A percentile compares a stretch with the other conserved stretches of the same genome.
These are phyloP conservation scores for Protonibea diacanthus DNA, from an alignment of 2,797 vertebrate species.

Conservation along the genomic window DNA sequence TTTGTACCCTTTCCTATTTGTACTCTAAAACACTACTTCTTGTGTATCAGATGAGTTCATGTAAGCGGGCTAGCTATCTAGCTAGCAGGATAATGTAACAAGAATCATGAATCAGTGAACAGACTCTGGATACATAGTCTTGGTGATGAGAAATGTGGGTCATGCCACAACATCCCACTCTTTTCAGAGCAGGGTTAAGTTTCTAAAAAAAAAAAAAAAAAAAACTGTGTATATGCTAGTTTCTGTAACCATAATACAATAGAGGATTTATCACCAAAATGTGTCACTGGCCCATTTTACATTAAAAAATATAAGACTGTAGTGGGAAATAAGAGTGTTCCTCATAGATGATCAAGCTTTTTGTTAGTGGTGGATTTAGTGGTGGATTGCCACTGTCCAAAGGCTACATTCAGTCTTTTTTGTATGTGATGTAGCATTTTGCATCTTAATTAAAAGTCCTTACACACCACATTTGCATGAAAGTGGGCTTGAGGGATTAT, in stretches of 20 bases:
- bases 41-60: neutral
- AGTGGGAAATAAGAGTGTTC: conserved; percentile 22
- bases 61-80: neutral
- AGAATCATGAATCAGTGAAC: neutral
- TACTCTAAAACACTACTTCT: neutral
- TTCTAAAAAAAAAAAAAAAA: conserved; percentile 1
- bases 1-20: neutral
- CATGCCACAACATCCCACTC: neutral
- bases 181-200: neutral
- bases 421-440: conserved; percentile 23
- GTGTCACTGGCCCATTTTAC: conserved; percentile 18
- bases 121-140: neutral
- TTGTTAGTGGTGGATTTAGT: conserved; percentile 7
- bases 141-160: conserved; percentile 14
- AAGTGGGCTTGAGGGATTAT: conserved; percentile 49
- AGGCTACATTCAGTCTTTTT: conserved; percentile 11
- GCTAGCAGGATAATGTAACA: neutral
- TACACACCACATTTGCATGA: conserved; percentile 39
- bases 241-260: conserved; percentile 28
- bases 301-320: neutral
- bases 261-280: conserved; percentile 25
- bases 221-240: neutral
- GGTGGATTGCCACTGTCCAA: no score
- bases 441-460: conserved; percentile 44
- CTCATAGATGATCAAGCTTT: conserved; percentile 11